Percentiles rank a stretch among this genome's conserved stretches.
Evolutionary conservation across 2,888 invertebrate genomes (phyloP).

Genomic region (Tiphia femorata): DNA sequence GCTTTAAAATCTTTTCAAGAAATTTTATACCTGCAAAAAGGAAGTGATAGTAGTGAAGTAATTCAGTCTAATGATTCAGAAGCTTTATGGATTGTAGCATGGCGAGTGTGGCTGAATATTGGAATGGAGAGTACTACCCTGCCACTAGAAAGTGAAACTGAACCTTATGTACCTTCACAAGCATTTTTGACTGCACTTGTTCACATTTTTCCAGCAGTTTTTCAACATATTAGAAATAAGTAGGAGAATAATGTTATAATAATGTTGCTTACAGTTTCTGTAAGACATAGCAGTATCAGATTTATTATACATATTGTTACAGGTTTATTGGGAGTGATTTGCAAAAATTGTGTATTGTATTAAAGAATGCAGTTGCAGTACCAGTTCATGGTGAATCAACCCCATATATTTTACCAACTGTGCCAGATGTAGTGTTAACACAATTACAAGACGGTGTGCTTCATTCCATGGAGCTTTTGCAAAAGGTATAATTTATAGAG

Average conservation of each 20-base stretch:
- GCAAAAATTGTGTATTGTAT: slow-evolving; percentile 81
- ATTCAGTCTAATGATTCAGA: slow-evolving; percentile 68
- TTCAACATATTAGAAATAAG: slow-evolving; percentile 87
- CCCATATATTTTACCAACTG: slow-evolving; percentile 84
- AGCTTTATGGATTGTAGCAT: slow-evolving; percentile 84
- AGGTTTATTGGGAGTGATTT: slow-evolving; percentile 82
- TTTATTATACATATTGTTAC: slow-evolving; percentile 16
- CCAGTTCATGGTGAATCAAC: slow-evolving; percentile 86
- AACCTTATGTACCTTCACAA: slow-evolving; percentile 90
- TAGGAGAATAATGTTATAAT: slow-evolving; percentile 64
- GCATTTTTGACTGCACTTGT: slow-evolving; percentile 94
- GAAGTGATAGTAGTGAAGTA: slow-evolving; percentile 65
- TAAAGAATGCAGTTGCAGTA: slow-evolving; percentile 83
- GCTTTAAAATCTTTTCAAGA: slow-evolving; percentile 98
- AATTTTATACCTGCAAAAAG: slow-evolving; percentile 81
- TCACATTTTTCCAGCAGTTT: slow-evolving; percentile 95
- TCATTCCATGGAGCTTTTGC: slow-evolving; percentile 88
- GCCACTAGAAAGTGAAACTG: slow-evolving; percentile 69
- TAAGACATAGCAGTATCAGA: neutral
- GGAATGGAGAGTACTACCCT: slow-evolving; percentile 83
- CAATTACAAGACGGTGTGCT: slow-evolving; percentile 88
- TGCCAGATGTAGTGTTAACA: slow-evolving; percentile 84
- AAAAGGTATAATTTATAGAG: slow-evolving; percentile 79
- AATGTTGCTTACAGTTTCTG: neutral
- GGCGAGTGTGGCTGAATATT: slow-evolving; percentile 90